These are phyloP conservation scores for Grantiella picta DNA, from an alignment of 2,113 vertebrate genomes.

Conservation along the genomic window DNA sequence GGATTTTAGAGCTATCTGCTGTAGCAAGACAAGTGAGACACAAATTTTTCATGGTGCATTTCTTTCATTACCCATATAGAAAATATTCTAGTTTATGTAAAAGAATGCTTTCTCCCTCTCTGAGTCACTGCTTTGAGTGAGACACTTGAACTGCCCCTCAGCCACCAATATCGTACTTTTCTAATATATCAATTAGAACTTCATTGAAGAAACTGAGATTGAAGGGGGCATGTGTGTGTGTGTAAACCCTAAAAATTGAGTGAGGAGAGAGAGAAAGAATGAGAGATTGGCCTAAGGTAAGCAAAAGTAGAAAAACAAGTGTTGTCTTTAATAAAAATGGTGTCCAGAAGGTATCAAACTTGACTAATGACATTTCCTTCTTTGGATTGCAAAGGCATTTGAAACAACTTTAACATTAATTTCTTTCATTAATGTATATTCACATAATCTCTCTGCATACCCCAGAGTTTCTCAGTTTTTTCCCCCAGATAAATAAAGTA, in stretches of 20 bases:
- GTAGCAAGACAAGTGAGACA: not conserved
- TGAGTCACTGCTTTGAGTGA: not conserved
- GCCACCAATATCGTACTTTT: not conserved
- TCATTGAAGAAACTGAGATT: not conserved
- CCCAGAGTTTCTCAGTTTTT: not conserved
- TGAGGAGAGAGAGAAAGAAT: not conserved
- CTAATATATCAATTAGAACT: not conserved
- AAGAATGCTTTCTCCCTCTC: not conserved
- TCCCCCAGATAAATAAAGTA: not conserved
- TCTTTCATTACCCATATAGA: not conserved
- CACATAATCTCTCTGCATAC: not conserved
- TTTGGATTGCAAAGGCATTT: not conserved
- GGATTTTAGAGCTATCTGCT: not conserved
- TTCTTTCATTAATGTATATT: not conserved
- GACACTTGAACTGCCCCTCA: not conserved
- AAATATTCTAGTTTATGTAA: not conserved
- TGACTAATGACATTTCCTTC: not conserved
- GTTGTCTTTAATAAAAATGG: not conserved
- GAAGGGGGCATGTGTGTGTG: accelerated
- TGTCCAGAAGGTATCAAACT: not conserved
- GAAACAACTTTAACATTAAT: not conserved
- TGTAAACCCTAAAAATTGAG: not conserved
- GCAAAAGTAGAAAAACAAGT: not conserved
- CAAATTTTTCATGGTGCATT: not conserved
- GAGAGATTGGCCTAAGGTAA: not conserved